Percentiles rank a stretch among this genome's conserved stretches.
These are phyloP conservation scores for Taenioides sp. DNA, from an alignment of 2,797 vertebrate genomes.

Conservation along the genomic window DNA sequence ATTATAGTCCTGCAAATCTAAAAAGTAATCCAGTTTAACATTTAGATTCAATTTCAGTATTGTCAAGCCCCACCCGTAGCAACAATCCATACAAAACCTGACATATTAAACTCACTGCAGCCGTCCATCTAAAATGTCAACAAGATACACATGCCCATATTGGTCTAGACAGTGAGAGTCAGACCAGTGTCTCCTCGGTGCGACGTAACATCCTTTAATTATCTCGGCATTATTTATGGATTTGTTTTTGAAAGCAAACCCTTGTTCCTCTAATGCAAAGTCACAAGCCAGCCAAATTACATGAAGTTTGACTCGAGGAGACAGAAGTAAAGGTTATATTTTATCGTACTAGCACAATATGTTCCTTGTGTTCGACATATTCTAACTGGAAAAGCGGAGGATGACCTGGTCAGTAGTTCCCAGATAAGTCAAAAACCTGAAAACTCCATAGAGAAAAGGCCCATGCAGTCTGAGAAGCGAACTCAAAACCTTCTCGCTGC, in stretches of 20 bases:
- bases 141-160: background rate
- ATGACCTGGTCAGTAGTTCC: too few relatives aligned
- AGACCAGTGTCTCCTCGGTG: constrained; percentile 1
- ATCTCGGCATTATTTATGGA: constrained; percentile 8
- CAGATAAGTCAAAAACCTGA: too few relatives aligned
- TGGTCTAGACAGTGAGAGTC: background rate
- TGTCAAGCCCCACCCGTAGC: background rate
- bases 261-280: background rate
- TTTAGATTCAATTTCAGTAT: background rate
- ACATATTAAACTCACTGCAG: background rate
- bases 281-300: background rate
- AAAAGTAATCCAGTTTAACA: background rate
- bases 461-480: too few relatives aligned
- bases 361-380: too few relatives aligned
- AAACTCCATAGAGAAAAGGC: too few relatives aligned
- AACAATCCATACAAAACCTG: background rate
- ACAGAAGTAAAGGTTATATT: background rate
- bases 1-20: background rate
- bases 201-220: constrained; percentile 6
- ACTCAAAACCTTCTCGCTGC: background rate
- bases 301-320: background rate
- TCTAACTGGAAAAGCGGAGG: too few relatives aligned
- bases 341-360: too few relatives aligned
- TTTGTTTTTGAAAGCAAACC: constrained; percentile 1
- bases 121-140: background rate